phyloP scores from a whole-genome alignment of 2,797 vertebrate species.

The Acestrorhynchus altus region DNA sequence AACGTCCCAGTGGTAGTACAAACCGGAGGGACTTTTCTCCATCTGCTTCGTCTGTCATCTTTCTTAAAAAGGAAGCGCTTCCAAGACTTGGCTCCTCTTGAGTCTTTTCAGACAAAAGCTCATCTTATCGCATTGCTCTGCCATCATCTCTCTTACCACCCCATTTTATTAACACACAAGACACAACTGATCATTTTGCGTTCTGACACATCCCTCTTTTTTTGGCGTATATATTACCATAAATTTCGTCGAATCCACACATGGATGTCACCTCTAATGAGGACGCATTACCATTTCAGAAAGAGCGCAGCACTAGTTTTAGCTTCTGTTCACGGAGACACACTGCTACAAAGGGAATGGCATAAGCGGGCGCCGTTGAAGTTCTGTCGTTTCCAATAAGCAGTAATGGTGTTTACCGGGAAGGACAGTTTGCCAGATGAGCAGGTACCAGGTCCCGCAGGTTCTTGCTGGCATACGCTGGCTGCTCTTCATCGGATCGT shows the following conservation, averaged over 20 bases:
- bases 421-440: not conserved
- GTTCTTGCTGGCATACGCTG: not conserved
- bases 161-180: slow-evolving; percentile 51
- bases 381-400: slow-evolving; percentile 48
- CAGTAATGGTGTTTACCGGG: slow-evolving; percentile 37
- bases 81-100: slow-evolving; percentile 17
- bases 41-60: slow-evolving; percentile 26
- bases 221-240: slow-evolving; percentile 54
- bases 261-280: slow-evolving; percentile 57
- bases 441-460: not conserved
- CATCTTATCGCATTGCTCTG: not conserved
- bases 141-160: slow-evolving; percentile 40
- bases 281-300: slow-evolving; percentile 59
- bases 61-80: slow-evolving; percentile 17
- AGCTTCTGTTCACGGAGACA: slow-evolving; percentile 47
- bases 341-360: slow-evolving; percentile 53
- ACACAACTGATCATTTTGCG: slow-evolving; percentile 53
- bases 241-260: slow-evolving; percentile 53
- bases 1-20: not conserved
- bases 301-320: slow-evolving; percentile 40
- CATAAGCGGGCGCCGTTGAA: slow-evolving; percentile 38
- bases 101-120: slow-evolving; percentile 25
- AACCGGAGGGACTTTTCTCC: not conserved
- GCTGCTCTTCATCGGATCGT: not conserved
- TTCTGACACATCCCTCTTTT: slow-evolving; percentile 37